Base-by-base conservation (phyloP, 1,140 invertebrate species). In the Diuraphis noxia region DNA sequence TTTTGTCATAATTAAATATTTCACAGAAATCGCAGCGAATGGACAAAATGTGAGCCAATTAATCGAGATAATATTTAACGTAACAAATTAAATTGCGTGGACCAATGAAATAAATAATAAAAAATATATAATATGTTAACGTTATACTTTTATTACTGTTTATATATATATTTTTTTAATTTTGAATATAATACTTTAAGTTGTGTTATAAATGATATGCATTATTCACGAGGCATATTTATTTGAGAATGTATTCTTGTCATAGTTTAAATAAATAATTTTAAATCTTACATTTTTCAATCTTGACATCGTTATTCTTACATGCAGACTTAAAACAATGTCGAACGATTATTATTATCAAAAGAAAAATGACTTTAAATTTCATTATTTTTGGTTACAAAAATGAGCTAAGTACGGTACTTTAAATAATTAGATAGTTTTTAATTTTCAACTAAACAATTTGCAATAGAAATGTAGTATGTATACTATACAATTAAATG, bases 241-340 rank as follows among this genome's bases (percentile, higher is more conserved):
- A 6, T 85, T 85, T 7, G n/a, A 85, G 43, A 21, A 84, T n/a
- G 4, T 40, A 23, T 85, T 43, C 17, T 43, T 41, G n/a, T 85
- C 30, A 19, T 7, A 43, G 23, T 25, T 38, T 40, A 30, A 81
- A 38, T 40, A 81, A 25, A 81, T 82, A 30, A 41, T 85, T 84
- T 46, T 17, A 43, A 84, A 84, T 84, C 82, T 84, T 41, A 43
- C 30, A 84, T 84, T 43, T 82, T 82, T 82, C 81, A 82, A 82
- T 82, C 25, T 84, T 41, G 30, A 84, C 82, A 81, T 25, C 23
- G 23, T 40, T 81, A 10, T 81, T 40, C 2, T 6, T 79, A 79
- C 36, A n/a, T n/a, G n/a, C n/a, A 36, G 8, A 79, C 36, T 38
- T 36, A 79, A 17, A 17, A 72, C 56, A 72, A n/a, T 72, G 56